A percentile compares a stretch with the other conserved stretches of the same genome.
phyloP scores from a whole-genome alignment of 2,113 vertebrate species.

The Ophiodon elongatus region DNA sequence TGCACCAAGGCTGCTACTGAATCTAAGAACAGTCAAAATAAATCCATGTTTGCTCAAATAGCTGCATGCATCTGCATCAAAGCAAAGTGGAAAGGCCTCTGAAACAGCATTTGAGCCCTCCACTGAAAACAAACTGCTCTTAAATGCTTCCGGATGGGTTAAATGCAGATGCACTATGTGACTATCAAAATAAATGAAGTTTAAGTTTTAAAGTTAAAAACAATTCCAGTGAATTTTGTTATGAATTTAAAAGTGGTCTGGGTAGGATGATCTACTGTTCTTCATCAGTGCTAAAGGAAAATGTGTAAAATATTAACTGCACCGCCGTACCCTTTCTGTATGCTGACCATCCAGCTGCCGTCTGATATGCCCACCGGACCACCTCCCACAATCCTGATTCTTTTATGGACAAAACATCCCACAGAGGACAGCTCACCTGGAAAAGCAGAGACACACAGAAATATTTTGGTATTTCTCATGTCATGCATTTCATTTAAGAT shows the following conservation, averaged over 20 bases:
- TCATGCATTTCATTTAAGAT: neutral
- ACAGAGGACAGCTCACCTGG: conserved; percentile 73
- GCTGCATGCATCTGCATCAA: neutral
- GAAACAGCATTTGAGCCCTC: neutral
- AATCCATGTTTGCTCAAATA: neutral
- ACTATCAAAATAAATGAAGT: neutral
- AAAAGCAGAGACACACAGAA: conserved; percentile 28
- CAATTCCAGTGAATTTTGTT: neutral
- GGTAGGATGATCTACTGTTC: conserved; percentile 17
- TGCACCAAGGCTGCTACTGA: neutral
- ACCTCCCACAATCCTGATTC: conserved; percentile 92
- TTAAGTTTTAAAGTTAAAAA: neutral
- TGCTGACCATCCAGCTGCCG: conserved; percentile 97
- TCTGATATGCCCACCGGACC: conserved; percentile 89
- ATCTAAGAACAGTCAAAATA: neutral
- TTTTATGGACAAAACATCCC: conserved; percentile 82
- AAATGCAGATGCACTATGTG: neutral
- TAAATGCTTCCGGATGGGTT: neutral
- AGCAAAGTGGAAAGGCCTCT: neutral
- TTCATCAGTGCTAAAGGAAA: conserved; percentile 18
- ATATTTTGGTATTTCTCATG: neutral
- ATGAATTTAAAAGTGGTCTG: conserved; percentile 15
- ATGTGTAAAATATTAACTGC: conserved; percentile 34
- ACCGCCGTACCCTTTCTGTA: conserved; percentile 91
- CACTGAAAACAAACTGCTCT: neutral